Base-by-base conservation (phyloP, 2,797 vertebrate species). In the Pygocentrus nattereri region DNA sequence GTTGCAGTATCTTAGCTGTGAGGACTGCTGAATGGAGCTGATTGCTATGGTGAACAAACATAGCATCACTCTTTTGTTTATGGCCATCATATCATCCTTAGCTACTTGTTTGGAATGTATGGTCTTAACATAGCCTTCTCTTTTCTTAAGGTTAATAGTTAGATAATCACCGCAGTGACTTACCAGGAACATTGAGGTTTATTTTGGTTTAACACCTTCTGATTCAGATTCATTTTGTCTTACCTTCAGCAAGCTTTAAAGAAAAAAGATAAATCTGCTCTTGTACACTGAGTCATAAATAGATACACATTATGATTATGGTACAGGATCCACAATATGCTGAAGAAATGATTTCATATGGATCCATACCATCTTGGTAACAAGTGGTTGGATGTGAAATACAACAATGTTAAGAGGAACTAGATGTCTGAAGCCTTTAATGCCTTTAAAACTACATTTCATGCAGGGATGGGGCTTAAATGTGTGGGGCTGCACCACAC, bases 71-170 rank as follows among this genome's bases (percentile, higher is more conserved):
- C 6, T 64, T 79, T 64, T 54, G 70, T 69, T 50, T 50, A 47
- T 75, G 56, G 67, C 71, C 34, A 56, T 83, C 80, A 71, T 79
- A 75, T 75, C n/a, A 12, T 27, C 38, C 16, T 76, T 18, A 75
- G 68, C 34, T 31, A 25, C 78, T 71, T 34, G 67, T 80, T 58
- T 76, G 27, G 78, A 65, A 23, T 58, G 38, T 6, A n/a, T 58
- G n/a, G 19, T 79, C 54, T 59, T 44, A 11, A 80, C 71, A 21
- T 34, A 34, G 25, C 54, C 30, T 52, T 7, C n/a, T 31, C 19
- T 44, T n/a, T n/a, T n/a, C 79, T 84, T 47, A 79, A 76, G 50
- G 62, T 83, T 75, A 54, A 76, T 50, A 2, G 31, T 84, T 84
- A 80, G 54, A 76, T 64, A 21, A 64, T 18, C 30, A 34, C 30